These are phyloP conservation scores for Drosophila lacteicornis DNA, from an alignment of 1,140 invertebrate genomes.

Conservation along the genomic window DNA sequence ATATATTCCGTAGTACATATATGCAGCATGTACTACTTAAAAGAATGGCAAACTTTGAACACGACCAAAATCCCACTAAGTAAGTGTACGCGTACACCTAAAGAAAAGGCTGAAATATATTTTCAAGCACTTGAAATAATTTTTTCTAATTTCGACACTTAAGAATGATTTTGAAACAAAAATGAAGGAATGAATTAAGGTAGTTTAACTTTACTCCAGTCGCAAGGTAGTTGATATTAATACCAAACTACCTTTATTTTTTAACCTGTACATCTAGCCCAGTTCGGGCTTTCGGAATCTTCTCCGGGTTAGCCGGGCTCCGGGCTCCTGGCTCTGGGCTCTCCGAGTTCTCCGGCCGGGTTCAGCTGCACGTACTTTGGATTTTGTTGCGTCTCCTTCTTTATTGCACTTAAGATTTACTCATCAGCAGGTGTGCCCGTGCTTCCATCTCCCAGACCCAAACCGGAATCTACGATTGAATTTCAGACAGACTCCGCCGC, in stretches of 20 bases:
- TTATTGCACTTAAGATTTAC: constrained; percentile 84
- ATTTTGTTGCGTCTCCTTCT: constrained; percentile 75
- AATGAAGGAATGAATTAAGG: too few species aligned
- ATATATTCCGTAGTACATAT: constrained; percentile 28
- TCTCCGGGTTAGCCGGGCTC: constrained; percentile 19
- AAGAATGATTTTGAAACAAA: not conserved
- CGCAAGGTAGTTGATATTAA: not conserved
- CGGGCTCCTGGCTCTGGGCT: not conserved
- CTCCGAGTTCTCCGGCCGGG: constrained; percentile 19
- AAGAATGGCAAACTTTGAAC: constrained; percentile 81
- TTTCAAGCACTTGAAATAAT: not conserved
- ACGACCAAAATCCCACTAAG: constrained; percentile 82
- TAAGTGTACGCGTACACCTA: constrained; percentile 61
- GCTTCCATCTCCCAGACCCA: constrained; percentile 27
- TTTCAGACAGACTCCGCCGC: constrained; percentile 55
- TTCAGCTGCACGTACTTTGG: constrained; percentile 81
- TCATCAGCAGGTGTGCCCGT: constrained; percentile 79
- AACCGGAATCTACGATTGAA: constrained; percentile 72
- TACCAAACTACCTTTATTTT: not conserved
- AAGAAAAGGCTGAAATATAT: not conserved
- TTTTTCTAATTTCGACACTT: too few species aligned
- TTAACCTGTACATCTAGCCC: not conserved
- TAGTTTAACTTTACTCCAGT: not conserved
- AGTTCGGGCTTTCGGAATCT: constrained; percentile 12
- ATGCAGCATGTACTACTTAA: constrained; percentile 71